These are phyloP conservation scores for Oreochromis mossambicus DNA, from an alignment of 2,797 vertebrate genomes.

Conservation along the genomic window DNA sequence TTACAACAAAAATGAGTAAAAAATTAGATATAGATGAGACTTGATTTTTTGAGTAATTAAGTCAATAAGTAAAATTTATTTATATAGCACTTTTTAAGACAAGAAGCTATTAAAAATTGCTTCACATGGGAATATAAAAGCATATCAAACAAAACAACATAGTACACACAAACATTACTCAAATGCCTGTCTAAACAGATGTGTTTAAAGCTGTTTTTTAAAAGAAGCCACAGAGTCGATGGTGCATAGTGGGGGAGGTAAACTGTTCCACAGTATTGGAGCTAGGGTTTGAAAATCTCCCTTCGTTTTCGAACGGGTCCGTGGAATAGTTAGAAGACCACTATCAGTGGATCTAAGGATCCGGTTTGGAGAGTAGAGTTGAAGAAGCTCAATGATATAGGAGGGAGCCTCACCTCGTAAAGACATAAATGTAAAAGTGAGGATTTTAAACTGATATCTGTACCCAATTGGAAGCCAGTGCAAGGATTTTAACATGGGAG, in stretches of 20 bases:
- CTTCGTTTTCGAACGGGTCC: accelerated
- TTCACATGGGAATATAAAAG: not conserved
- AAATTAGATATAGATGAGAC: not conserved
- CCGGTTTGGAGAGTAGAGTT: not conserved
- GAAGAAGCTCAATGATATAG: not conserved
- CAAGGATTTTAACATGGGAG: not conserved
- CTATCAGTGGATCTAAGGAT: not conserved
- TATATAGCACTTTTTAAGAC: not conserved
- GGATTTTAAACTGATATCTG: not conserved
- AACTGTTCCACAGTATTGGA: not conserved
- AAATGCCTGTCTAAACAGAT: not conserved
- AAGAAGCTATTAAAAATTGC: not conserved
- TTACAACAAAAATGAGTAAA: not conserved
- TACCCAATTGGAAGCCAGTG: not conserved
- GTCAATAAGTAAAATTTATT: not conserved
- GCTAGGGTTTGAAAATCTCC: not conserved
- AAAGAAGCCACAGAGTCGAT: not conserved
- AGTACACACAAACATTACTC: not conserved
- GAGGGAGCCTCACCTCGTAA: not conserved
- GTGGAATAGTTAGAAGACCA: not conserved
- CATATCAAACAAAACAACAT: not conserved
- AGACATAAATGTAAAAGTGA: not conserved
- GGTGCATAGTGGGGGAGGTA: accelerated
- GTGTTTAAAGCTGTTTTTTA: not conserved
- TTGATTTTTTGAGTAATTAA: not conserved